Evolutionary conservation across 2,797 vertebrate genomes (phyloP), one percentile per base, ranked within the genome.

Genomic region (Acipenser ruthenus): DNA sequence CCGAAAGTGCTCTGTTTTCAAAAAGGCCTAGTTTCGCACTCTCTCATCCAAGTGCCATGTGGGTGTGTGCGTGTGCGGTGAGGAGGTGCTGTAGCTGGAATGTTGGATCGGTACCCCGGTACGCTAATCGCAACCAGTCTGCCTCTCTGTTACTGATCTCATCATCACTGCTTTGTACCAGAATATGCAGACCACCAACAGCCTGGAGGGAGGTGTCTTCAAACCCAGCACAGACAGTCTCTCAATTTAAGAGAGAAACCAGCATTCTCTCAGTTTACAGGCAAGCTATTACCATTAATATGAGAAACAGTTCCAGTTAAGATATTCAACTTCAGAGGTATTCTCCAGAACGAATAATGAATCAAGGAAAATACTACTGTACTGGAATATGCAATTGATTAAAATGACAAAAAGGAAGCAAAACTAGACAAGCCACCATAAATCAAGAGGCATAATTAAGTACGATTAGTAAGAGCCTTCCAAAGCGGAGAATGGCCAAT

Each of bases 1-100:
- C 80, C 80, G 80, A 86, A 74, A 72, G 55, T 68, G 68, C 80
- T 82, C 77, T 78, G 75, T 78, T 73, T 81, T 86, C 78, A 70
- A 74, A 80, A 48, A 55, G 50, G 8, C 49, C 60, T 13, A 10
- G 60, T 10, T 37, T 37, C 60, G 2, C 10, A 7, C 47, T 62
- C 60, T 37, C 60, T 37, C 8, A 37, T 58, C 12, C 55, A 11
- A 53, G 5, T 7, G 55, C 55, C 12, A 6, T 13, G 55, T n/a
- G 12, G 55, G 6, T 58, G 12, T n/a, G 55, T 13, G 7, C 6
- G 55, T 13, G 7, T 58, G 55, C 15, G 55, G 12, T n/a, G 55
- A 58, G 55, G 55, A 58, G 55, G 12, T 58, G 65, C 68, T 61
- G 37, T 37, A 37, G 37, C 53, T 6, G 9, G 53, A 55, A 55